These are phyloP conservation scores for Cottoperca gobio DNA, from an alignment of 2,797 vertebrate genomes.

Conservation along the genomic window DNA sequence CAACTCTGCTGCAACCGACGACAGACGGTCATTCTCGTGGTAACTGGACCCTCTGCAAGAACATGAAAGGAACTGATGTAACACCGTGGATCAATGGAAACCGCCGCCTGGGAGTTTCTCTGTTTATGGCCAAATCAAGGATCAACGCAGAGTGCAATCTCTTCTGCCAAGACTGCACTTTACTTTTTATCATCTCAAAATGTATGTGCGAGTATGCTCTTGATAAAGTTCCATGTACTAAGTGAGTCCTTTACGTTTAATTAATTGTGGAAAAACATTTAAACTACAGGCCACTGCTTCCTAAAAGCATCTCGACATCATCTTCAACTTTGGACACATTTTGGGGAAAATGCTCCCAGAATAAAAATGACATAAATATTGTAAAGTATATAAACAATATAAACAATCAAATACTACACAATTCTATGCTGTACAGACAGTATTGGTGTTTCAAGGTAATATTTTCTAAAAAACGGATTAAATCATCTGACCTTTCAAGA, in stretches of 20 bases:
- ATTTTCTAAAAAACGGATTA: background rate
- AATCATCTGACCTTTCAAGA: background rate
- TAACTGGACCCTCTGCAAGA: conserved; percentile 90
- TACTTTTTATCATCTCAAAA: conserved; percentile 5
- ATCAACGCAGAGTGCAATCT: background rate
- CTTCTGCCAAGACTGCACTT: conserved; percentile 23
- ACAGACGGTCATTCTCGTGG: conserved; percentile 96
- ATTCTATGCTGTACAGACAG: background rate
- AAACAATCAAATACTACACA: background rate
- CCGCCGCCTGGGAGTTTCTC: background rate
- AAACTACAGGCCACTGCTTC: background rate
- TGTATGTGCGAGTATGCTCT: background rate
- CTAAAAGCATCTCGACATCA: background rate
- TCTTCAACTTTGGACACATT: background rate
- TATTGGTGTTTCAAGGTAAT: background rate
- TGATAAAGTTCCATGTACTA: background rate
- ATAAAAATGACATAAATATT: background rate
- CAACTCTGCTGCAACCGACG: conserved; percentile 93
- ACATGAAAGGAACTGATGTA: conserved; percentile 28
- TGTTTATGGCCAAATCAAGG: background rate
- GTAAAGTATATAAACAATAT: background rate
- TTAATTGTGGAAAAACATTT: background rate
- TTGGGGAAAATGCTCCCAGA: background rate
- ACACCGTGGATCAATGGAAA: conserved; percentile 20
- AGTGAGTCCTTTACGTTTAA: background rate